Conservation (phyloP, 35 echinoderm and acorn worm genomes). For the Apostichopus japonicus region DNA sequence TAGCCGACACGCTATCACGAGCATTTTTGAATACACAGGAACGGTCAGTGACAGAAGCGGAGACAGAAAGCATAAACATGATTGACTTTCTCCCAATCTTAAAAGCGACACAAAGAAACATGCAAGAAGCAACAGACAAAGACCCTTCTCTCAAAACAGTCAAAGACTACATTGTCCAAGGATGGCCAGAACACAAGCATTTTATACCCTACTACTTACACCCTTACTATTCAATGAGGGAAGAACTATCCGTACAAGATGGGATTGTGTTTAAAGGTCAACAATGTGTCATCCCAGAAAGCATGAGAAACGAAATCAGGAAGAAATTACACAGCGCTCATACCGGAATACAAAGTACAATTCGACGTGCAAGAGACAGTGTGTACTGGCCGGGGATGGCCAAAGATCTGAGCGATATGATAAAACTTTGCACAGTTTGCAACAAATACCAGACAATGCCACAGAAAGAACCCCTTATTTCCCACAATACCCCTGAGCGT, state of each 20-base stretch:
- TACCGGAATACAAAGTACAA: conserved; percentile 56
- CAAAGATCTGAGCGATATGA: conserved; percentile 59
- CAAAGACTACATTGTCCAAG: conserved; percentile 67
- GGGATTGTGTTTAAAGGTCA: conserved; percentile 53
- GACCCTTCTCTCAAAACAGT: conserved; percentile 34
- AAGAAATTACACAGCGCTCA: conserved; percentile 69
- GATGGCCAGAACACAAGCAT: background rate
- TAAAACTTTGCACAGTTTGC: background rate
- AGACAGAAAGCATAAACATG: background rate
- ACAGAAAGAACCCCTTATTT: conserved; percentile 50
- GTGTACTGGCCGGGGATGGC: conserved; percentile 77
- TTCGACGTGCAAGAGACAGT: conserved; percentile 50
- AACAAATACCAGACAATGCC: background rate
- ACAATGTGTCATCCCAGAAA: conserved; percentile 1
- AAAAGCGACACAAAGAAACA: conserved; percentile 50
- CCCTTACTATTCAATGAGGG: conserved; percentile 47
- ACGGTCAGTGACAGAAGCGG: conserved; percentile 40
- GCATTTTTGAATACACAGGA: conserved; percentile 40
- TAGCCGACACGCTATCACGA: conserved; percentile 70
- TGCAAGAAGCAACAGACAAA: conserved; percentile 56
- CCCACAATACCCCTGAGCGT: conserved; percentile 53
- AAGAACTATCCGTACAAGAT: conserved; percentile 64
- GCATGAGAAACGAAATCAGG: conserved; percentile 23
- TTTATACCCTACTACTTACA: conserved; percentile 19
- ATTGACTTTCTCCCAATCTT: background rate